These are phyloP conservation scores for Grallaria varia DNA, from an alignment of 2,113 vertebrate genomes.

Conservation along the genomic window DNA sequence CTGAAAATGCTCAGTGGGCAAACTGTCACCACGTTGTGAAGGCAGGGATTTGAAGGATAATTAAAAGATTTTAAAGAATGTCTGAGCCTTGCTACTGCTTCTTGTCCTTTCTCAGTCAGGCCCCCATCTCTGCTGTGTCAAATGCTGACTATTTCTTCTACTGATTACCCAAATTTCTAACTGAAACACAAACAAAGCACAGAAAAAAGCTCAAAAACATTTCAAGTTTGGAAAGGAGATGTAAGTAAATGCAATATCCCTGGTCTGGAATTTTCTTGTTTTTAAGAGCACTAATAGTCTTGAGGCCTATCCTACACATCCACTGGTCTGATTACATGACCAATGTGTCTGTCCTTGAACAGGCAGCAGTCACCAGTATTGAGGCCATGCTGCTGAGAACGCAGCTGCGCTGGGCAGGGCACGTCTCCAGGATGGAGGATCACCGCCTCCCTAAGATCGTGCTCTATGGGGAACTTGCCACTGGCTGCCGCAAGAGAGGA, in stretches of 20 bases:
- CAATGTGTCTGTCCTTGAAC: no score
- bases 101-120: neutral
- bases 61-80: neutral
- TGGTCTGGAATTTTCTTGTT: neutral
- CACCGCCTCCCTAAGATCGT: no score
- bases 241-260: neutral
- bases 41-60: neutral
- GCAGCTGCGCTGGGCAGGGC: no score
- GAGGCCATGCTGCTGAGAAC: no score
- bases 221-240: conserved; percentile 6
- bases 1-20: neutral
- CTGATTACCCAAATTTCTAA: conserved; percentile 15
- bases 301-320: no score
- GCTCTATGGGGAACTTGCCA: no score
- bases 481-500: no score
- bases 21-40: neutral
- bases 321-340: no score
- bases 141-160: neutral
- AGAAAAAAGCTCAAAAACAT: neutral
- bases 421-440: no score
- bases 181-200: conserved; percentile 4
- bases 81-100: neutral
- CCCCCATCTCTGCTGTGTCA: neutral
- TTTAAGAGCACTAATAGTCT: neutral
- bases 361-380: no score